A percentile compares a stretch with the other conserved stretches of the same genome.
Evolutionary conservation across 2,113 vertebrate genomes (phyloP).

Genomic region (Neopipo cinnamomea): DNA sequence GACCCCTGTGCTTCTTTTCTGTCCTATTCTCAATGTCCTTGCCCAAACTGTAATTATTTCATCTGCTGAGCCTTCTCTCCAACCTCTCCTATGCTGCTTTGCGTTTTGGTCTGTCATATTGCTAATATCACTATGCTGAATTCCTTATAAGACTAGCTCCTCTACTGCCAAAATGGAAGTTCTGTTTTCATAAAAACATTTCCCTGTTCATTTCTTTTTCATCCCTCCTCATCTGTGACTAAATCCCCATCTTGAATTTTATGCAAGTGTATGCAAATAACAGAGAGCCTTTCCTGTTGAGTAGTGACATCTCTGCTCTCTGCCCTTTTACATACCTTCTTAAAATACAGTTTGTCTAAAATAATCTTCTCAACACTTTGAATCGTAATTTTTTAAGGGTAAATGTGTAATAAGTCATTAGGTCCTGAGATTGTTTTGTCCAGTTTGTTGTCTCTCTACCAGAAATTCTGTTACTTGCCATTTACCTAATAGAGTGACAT

Average conservation of each 20-base stretch:
- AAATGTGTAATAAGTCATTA: neutral
- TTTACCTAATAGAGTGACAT: neutral
- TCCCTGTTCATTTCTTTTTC: neutral
- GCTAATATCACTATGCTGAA: neutral
- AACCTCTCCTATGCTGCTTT: neutral
- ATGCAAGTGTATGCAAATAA: neutral
- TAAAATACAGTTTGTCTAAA: neutral
- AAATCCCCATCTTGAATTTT: neutral
- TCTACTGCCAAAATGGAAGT: neutral
- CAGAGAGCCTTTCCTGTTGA: neutral
- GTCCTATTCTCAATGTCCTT: neutral
- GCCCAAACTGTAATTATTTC: neutral
- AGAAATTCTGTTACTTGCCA: neutral
- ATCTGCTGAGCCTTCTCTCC: neutral
- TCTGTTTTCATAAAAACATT: neutral
- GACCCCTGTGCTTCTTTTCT: neutral
- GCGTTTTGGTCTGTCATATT: neutral
- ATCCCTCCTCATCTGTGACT: neutral
- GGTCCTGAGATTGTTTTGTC: neutral
- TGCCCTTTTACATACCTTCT: neutral
- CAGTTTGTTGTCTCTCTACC: neutral
- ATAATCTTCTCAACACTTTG: neutral
- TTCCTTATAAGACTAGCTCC: neutral
- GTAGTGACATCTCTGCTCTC: neutral
- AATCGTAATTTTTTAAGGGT: neutral